Conservation (phyloP, 1,140 invertebrate species). For the Phymastichus coffea region DNA sequence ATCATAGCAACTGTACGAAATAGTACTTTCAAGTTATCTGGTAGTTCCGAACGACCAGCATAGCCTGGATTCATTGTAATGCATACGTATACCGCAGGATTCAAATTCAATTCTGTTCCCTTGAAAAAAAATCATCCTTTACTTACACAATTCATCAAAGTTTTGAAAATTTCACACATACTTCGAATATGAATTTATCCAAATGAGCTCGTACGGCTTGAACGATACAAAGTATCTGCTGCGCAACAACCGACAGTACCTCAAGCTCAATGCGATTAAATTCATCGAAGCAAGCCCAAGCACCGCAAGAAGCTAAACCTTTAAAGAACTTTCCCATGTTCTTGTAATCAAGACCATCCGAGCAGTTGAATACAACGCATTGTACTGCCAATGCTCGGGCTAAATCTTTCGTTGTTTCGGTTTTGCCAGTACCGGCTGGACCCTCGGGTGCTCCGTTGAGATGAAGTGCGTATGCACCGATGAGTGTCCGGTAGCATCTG, state of each 20-base stretch:
- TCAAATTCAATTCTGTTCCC: slow-evolving; percentile 77
- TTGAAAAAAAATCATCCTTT: too few relatives aligned
- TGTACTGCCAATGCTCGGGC: slow-evolving; percentile 89
- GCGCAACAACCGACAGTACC: slow-evolving; percentile 78
- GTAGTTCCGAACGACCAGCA: slow-evolving; percentile 81
- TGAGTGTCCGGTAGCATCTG: slow-evolving; percentile 82
- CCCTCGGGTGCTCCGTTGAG: slow-evolving; percentile 88
- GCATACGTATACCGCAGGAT: slow-evolving; percentile 82
- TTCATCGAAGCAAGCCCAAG: slow-evolving; percentile 94
- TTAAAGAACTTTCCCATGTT: slow-evolving; percentile 92
- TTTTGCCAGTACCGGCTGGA: slow-evolving; percentile 87
- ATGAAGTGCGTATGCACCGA: slow-evolving; percentile 85
- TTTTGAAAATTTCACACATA: neutral
- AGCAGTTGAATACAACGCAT: slow-evolving; percentile 93
- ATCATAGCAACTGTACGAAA: slow-evolving; percentile 95
- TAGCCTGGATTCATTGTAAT: slow-evolving; percentile 96
- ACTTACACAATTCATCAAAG: too few relatives aligned
- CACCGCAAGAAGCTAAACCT: slow-evolving; percentile 83
- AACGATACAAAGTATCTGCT: slow-evolving; percentile 81
- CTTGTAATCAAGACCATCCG: slow-evolving; percentile 90
- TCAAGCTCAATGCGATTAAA: slow-evolving; percentile 94
- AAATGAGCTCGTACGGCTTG: slow-evolving; percentile 73
- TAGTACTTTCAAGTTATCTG: slow-evolving; percentile 87
- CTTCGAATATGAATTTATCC: slow-evolving; percentile 77
- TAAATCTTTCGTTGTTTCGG: slow-evolving; percentile 86